Evolutionary conservation across 1,140 invertebrate species (phyloP).

Genomic region (Drosophila sucinea): DNA sequence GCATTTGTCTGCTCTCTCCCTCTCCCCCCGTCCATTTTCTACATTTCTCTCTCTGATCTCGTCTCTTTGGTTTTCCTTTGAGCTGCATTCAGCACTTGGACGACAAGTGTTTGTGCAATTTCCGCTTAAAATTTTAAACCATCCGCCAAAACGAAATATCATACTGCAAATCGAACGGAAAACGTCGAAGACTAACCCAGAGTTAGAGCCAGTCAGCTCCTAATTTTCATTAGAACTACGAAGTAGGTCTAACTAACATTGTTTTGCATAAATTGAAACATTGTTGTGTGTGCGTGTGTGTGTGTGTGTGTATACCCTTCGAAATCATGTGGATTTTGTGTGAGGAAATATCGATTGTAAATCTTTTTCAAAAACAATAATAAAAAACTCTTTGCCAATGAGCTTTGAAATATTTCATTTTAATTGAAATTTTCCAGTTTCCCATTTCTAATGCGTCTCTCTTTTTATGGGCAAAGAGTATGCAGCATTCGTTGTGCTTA

Average conservation of each 20-base stretch:
- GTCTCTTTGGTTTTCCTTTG: not conserved
- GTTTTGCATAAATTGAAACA: conserved; percentile 10
- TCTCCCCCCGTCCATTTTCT: not conserved
- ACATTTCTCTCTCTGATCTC: not conserved
- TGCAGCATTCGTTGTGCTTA: conserved; percentile 19
- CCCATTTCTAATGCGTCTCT: not conserved
- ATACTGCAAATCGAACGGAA: conserved; percentile 71
- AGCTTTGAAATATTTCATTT: not conserved
- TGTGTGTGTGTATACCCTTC: too few species aligned
- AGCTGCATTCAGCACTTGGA: conserved; percentile 49
- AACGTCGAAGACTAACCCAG: conserved; percentile 48
- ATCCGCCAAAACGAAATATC: conserved; percentile 70
- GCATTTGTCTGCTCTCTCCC: conserved; percentile 32
- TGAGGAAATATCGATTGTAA: too few species aligned
- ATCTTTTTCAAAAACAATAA: too few species aligned
- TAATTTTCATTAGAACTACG: conserved; percentile 74
- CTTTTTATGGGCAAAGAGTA: conserved; percentile 34
- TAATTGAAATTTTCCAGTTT: not conserved
- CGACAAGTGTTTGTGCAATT: conserved; percentile 79
- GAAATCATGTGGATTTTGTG: too few species aligned
- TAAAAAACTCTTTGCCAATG: too few species aligned
- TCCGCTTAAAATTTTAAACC: conserved; percentile 75
- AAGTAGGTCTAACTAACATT: conserved; percentile 31
- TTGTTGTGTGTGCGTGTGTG: not conserved
- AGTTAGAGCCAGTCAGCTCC: conserved; percentile 23